A percentile compares a stretch with the other conserved stretches of the same genome.
Evolutionary conservation across 2,888 invertebrate species (phyloP).

Genomic region (Eristalis tenax): DNA sequence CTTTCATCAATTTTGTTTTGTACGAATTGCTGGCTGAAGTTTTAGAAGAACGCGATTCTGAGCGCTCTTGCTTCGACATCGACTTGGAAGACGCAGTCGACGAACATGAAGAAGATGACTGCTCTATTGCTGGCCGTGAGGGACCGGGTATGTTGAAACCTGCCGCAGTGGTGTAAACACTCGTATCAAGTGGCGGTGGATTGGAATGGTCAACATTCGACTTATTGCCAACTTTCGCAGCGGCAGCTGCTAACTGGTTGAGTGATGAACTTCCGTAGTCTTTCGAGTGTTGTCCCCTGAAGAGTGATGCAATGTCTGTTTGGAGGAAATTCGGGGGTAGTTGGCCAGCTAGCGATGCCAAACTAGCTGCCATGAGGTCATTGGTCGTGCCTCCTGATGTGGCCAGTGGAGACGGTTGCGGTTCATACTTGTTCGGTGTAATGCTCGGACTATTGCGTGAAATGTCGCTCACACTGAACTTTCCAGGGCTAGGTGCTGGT

Average conservation of each 20-base stretch:
- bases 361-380: conserved; percentile 80
- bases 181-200: conserved; percentile 41
- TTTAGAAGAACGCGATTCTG: conserved; percentile 77
- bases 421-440: conserved; percentile 79
- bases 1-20: conserved; percentile 81
- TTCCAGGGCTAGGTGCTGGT: conserved; percentile 82
- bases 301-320: conserved; percentile 78
- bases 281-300: conserved; percentile 79
- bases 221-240: conserved; percentile 79
- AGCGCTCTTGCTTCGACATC: conserved; percentile 73
- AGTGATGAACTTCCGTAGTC: conserved; percentile 80
- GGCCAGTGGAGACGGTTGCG: conserved; percentile 66
- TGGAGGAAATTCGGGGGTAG: conserved; percentile 79
- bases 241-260: conserved; percentile 79
- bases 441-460: conserved; percentile 80
- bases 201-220: conserved; percentile 73
- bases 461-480: conserved; percentile 80
- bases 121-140: conserved; percentile 53
- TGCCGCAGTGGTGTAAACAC: conserved; percentile 46
- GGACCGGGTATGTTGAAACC: conserved; percentile 63
- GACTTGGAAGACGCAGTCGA: conserved; percentile 78
- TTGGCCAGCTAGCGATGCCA: conserved; percentile 80
- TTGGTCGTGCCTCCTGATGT: conserved; percentile 76
- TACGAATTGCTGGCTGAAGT: conserved; percentile 79
- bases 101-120: conserved; percentile 62